Conservation (phyloP, 2,113 vertebrate genomes). For the Sorex araneus region DNA sequence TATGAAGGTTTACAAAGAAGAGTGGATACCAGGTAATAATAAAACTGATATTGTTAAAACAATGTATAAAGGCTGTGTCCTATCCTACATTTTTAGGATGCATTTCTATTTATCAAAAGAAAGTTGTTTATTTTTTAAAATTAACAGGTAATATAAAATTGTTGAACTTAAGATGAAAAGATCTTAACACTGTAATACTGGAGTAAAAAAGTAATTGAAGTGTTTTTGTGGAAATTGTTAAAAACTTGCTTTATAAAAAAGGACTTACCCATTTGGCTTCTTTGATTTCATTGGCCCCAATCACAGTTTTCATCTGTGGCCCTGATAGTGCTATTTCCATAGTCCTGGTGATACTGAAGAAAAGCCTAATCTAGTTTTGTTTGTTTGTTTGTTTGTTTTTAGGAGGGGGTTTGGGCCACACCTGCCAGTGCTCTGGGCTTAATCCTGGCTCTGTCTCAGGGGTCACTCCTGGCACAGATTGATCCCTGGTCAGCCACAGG, state of each 20-base stretch:
- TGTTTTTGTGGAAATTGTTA: slow-evolving; percentile 39
- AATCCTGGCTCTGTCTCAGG: too few relatives aligned
- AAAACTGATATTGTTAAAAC: slow-evolving; percentile 40
- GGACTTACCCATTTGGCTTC: neutral
- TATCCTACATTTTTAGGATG: neutral
- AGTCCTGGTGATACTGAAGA: neutral
- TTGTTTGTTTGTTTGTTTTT: too few relatives aligned
- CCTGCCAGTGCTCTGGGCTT: too few relatives aligned
- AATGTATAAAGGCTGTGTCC: slow-evolving; percentile 18
- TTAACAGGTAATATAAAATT: slow-evolving; percentile 40
- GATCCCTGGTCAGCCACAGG: too few relatives aligned
- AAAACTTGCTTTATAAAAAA: neutral
- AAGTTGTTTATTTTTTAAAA: slow-evolving; percentile 18
- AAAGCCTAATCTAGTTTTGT: slow-evolving; percentile 2
- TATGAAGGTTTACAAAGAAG: slow-evolving; percentile 83
- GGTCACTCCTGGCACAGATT: too few relatives aligned
- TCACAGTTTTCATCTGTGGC: slow-evolving; percentile 22
- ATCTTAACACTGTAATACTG: slow-evolving; percentile 1
- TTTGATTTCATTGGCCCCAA: neutral
- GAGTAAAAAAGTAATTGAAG: slow-evolving; percentile 13
- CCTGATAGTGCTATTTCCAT: neutral
- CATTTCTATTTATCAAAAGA: slow-evolving; percentile 30
- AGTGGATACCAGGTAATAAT: slow-evolving; percentile 93
- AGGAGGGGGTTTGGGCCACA: too few relatives aligned
- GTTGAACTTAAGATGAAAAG: slow-evolving; percentile 47